phyloP scores from a whole-genome alignment of 2,797 vertebrate species.

The Morus bassanus region DNA sequence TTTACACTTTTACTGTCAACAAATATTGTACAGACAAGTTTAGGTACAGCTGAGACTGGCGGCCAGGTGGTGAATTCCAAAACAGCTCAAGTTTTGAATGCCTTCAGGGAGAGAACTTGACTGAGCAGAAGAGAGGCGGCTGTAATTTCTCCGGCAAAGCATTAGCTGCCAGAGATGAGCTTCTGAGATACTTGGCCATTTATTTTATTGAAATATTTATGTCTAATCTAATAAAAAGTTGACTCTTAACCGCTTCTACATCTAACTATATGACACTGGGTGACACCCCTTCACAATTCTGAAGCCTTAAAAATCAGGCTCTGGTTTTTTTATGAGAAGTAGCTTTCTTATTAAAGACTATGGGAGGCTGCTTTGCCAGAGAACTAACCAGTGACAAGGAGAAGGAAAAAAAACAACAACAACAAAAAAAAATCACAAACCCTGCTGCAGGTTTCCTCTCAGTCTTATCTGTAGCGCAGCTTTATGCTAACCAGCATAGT shows the following conservation, averaged over 20 bases:
- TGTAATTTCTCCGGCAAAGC: constrained; percentile 44
- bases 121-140: constrained; percentile 34
- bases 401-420: background rate
- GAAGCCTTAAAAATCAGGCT: background rate
- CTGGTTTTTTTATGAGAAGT: background rate
- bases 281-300: background rate
- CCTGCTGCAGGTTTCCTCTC: constrained; percentile 45
- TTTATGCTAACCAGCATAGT: background rate
- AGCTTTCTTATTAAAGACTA: background rate
- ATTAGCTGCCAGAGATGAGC: constrained; percentile 39
- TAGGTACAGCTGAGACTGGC: constrained; percentile 41
- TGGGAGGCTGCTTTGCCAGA: constrained; percentile 27
- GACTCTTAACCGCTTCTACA: background rate
- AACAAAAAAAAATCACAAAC: background rate
- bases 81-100: constrained; percentile 57
- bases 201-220: constrained; percentile 32
- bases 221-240: constrained; percentile 1
- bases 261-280: background rate
- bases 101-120: constrained; percentile 58
- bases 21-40: constrained; percentile 61
- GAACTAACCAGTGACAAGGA: background rate
- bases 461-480: background rate
- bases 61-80: constrained; percentile 71
- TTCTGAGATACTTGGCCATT: background rate
- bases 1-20: constrained; percentile 38